Percentiles rank a stretch among this genome's conserved stretches.
phyloP scores from a whole-genome alignment of 2,888 invertebrate genomes.

The Lithophane leautieri region DNA sequence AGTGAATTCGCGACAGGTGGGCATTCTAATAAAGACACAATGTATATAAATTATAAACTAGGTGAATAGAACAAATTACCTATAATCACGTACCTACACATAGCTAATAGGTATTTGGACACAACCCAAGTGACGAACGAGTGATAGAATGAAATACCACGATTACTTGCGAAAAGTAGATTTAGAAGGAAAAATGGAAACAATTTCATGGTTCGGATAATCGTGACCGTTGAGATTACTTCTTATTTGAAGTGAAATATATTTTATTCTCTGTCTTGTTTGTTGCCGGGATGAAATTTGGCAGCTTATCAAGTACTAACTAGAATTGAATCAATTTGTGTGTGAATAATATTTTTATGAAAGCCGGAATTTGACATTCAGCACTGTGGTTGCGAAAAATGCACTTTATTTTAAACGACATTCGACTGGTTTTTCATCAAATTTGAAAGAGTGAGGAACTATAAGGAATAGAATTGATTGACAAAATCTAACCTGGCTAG shows the following conservation, averaged over 20 bases:
- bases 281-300: slow-evolving; percentile 21
- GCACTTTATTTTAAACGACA: not conserved
- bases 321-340: slow-evolving; percentile 28
- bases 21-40: slow-evolving; percentile 8
- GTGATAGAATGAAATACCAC: slow-evolving; percentile 55
- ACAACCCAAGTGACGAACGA: slow-evolving; percentile 53
- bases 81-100: slow-evolving; percentile 6
- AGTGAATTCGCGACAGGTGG: slow-evolving; percentile 36
- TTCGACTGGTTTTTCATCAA: not conserved
- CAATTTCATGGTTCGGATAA: slow-evolving; percentile 48
- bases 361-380: slow-evolving; percentile 21
- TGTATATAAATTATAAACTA: slow-evolving; percentile 22
- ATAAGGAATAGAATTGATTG: too few species aligned
- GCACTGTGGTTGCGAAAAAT: not conserved
- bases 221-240: slow-evolving; percentile 31
- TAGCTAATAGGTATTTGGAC: slow-evolving; percentile 57
- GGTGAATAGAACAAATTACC: slow-evolving; percentile 20
- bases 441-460: not conserved
- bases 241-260: slow-evolving; percentile 33
- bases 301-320: slow-evolving; percentile 24
- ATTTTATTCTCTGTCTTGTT: slow-evolving; percentile 6
- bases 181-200: slow-evolving; percentile 32
- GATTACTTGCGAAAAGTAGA: slow-evolving; percentile 51
- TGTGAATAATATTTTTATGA: slow-evolving; percentile 19
- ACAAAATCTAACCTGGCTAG: not conserved